Evolutionary conservation across 2,113 vertebrate species (phyloP).

Genomic region (Hippocampus zosterae): DNA sequence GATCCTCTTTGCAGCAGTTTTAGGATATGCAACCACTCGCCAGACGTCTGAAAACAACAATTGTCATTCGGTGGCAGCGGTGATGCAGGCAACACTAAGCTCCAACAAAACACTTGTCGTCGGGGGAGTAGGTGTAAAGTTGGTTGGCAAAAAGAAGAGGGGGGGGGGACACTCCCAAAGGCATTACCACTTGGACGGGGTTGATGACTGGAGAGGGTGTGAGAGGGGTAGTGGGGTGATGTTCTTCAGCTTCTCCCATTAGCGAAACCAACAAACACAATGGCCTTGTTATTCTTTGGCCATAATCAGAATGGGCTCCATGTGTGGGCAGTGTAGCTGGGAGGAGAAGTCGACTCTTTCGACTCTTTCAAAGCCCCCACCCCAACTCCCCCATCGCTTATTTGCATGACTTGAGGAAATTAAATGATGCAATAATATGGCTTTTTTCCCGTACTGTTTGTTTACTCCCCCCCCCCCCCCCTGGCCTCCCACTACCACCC

Average conservation of each 20-base stretch:
- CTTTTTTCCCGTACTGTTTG: constrained; percentile 66
- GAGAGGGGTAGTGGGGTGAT: constrained; percentile 82
- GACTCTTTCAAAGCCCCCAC: constrained; percentile 87
- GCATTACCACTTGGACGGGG: constrained; percentile 95
- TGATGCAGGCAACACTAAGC: constrained; percentile 54
- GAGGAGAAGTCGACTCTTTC: constrained; percentile 99
- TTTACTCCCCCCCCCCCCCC: constrained; percentile 31
- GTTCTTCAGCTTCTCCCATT: constrained; percentile 99
- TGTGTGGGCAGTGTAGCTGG: constrained; percentile 99
- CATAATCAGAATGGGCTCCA: constrained; percentile 98
- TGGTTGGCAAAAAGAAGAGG: constrained; percentile 46
- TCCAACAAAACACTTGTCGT: constrained; percentile 88
- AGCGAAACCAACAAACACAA: constrained; percentile 99
- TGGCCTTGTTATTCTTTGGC: constrained; percentile 99
- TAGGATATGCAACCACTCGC: neutral
- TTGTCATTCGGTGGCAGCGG: constrained; percentile 77
- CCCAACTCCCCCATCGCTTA: constrained; percentile 73
- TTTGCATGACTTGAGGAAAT: constrained; percentile 99
- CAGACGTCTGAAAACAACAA: constrained; percentile 71
- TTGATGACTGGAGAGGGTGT: constrained; percentile 73
- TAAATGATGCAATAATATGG: constrained; percentile 99
- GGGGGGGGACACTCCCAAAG: constrained; percentile 80
- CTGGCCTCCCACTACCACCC: constrained; percentile 88
- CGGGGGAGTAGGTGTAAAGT: constrained; percentile 81
- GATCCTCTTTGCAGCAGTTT: neutral